Evolutionary conservation across 1,140 invertebrate species (phyloP).

Genomic region (Drosophila nebulosa): DNA sequence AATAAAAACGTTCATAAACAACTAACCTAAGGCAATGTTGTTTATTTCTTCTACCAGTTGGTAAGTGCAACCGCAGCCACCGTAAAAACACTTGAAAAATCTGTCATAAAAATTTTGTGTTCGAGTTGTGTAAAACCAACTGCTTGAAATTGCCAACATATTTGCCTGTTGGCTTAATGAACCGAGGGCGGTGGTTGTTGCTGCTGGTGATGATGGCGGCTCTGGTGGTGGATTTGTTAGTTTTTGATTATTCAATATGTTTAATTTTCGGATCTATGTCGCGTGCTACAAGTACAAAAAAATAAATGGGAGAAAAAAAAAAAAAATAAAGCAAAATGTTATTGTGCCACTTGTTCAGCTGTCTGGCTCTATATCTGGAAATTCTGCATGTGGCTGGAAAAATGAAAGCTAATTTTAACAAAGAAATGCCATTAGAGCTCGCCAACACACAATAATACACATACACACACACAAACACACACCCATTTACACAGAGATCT

Average conservation of each 20-base stretch:
- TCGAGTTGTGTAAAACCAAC: conserved; percentile 63
- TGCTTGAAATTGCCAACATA: conserved; percentile 74
- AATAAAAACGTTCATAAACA: conserved; percentile 76
- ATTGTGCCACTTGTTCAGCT: conserved; percentile 60
- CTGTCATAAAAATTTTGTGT: conserved; percentile 66
- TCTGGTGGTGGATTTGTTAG: conserved; percentile 3
- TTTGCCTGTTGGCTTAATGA: conserved; percentile 76
- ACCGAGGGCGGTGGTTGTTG: background rate
- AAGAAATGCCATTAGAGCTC: conserved; percentile 59
- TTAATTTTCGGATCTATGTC: conserved; percentile 68
- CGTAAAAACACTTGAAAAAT: conserved; percentile 72
- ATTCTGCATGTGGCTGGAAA: conserved; percentile 35
- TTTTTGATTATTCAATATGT: conserved; percentile 80
- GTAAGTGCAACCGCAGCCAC: conserved; percentile 39
- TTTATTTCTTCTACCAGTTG: conserved; percentile 10
- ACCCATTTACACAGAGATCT: conserved; percentile 17
- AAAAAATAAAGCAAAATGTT: conserved; percentile 10
- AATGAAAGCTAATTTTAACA: conserved; percentile 62
- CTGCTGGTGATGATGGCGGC: too few relatives aligned
- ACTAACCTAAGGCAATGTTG: conserved; percentile 68
- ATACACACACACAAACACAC: background rate
- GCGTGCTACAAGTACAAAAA: background rate
- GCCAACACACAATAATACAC: conserved; percentile 39
- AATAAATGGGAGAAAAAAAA: too few relatives aligned
- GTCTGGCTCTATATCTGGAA: conserved; percentile 14